Evolutionary conservation across 92 coral and sea anemone species (phyloP), one percentile per base, ranked within the genome.

Genomic region (Epizoanthus stellaris): DNA sequence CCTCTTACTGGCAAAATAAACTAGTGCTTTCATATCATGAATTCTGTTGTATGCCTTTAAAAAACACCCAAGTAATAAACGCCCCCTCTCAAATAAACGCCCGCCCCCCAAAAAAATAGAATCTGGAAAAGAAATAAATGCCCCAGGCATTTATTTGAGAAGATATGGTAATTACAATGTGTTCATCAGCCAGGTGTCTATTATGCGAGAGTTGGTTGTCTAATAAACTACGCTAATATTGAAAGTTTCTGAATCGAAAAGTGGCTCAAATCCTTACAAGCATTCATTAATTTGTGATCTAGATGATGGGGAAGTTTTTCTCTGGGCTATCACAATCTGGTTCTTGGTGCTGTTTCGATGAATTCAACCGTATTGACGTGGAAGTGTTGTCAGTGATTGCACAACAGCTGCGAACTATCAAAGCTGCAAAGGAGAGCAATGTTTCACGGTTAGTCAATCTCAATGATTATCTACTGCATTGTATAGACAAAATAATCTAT

Each of bases 221-320:
- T 30, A 30, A 30, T 30, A 30, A 30, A 30, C 36, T 30, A 30
- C 1, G 36, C 36, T 30, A 30, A 30, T 30, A 30, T 30, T 30
- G 2, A 30, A 30, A 30, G 10, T 25, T 16, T 62, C 38, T 83
- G 2, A 60, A 56, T 30, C 30, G 20, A 9, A 17, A 16, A 11
- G 0, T 23, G 16, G 13, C n/a, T 53, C 14, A 15, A 6, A 5
- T 3, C 73, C 3, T 43, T 45, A 25, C 6, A 58, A 15, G 6
- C 4, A 38, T 52, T 23, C 36, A 30, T 83, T 36, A 52, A 52
- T 52, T 68, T 69, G n/a, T 58, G 77, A 64, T 81, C 36, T 20
- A 96, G 99, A 96, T 96, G 99, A 95, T 95, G 93, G 99, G 98
- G 75, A 96, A 95, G 91, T 92, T 96, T 76, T 96, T 96, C 89